Evolutionary conservation across 2,797 vertebrate genomes (phyloP), one percentile per base, ranked within the genome.

Genomic region (Sebastolobus altivelis): DNA sequence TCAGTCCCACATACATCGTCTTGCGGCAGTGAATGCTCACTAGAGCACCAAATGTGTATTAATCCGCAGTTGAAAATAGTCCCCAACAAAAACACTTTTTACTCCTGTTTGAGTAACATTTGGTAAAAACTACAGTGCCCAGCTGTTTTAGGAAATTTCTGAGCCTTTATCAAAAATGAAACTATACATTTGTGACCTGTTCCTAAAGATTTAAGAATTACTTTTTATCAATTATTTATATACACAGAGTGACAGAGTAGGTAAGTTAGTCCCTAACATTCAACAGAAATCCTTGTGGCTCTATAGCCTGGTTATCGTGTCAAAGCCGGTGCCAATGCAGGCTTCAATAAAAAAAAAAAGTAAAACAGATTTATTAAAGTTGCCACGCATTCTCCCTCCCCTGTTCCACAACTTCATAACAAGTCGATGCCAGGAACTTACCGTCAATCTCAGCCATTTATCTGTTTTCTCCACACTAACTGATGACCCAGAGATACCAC

Each of bases 351-450:
- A 14, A 38, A 18, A 18, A 14, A n/a, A 55, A 38, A 18, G 46
- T 13, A 22, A 61, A 72, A 66, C 16, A 38, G 20, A 58, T 59
- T 84, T 20, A 66, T 29, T 46, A 46, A 46, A 46, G 43, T 16
- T 46, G 16, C 16, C 43, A 46, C 16, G 43, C 43, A 46, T 46
- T 46, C 16, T 46, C 43, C 43, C 16, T 46, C 43, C 43, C 16
- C 43, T 18, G 43, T 18, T 46, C 43, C 43, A 46, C 16, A 46
- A 18, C 6, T 46, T 46, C 43, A 46, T 16, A 46, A 46, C 43
- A 46, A 46, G 43, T 16, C 3, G 16, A 18, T 46, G 43, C 43
- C 43, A 46, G 43, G 43, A 16, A 46, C 16, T 46, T 46, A 18
- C 43, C 7, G 16, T 49, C 46, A 49, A 49, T 46, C 18, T 20